These are phyloP conservation scores for Campoplex nolae DNA, from an alignment of 2,888 invertebrate species.

Conservation along the genomic window DNA sequence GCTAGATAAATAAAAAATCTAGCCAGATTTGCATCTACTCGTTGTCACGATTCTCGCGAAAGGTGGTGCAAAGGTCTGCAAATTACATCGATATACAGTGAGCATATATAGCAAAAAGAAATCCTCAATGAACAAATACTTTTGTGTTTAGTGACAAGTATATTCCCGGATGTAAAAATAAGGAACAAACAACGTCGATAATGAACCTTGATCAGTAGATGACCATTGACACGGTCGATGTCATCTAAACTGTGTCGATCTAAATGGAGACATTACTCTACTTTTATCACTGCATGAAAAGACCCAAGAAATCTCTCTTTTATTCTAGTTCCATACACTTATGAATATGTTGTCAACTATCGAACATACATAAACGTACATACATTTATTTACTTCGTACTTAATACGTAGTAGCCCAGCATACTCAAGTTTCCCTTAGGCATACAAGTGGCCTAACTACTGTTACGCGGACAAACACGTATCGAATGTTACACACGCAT, in stretches of 20 bases:
- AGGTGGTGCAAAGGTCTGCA: too few species aligned
- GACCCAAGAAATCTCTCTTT: constrained; percentile 51
- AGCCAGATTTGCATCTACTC: too few species aligned
- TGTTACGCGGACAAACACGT: constrained; percentile 66
- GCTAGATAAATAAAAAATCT: too few species aligned
- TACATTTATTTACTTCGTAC: constrained; percentile 16
- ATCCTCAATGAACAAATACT: too few species aligned
- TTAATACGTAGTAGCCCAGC: constrained; percentile 25
- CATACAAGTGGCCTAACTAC: constrained; percentile 43
- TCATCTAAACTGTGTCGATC: too few species aligned
- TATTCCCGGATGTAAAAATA: not conserved
- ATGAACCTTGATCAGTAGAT: not conserved
- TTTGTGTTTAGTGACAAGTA: too few species aligned
- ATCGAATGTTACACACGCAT: constrained; percentile 62
- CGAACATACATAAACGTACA: not conserved
- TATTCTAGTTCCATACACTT: not conserved
- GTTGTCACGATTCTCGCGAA: too few species aligned
- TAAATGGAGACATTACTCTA: not conserved
- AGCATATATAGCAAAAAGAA: too few species aligned
- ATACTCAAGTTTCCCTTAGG: constrained; percentile 58
- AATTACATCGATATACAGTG: too few species aligned
- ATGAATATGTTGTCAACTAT: not conserved
- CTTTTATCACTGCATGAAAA: not conserved
- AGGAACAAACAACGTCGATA: not conserved
- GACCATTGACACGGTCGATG: too few species aligned